phyloP scores from a whole-genome alignment of 2,888 invertebrate genomes.

The Catocala sponsa region DNA sequence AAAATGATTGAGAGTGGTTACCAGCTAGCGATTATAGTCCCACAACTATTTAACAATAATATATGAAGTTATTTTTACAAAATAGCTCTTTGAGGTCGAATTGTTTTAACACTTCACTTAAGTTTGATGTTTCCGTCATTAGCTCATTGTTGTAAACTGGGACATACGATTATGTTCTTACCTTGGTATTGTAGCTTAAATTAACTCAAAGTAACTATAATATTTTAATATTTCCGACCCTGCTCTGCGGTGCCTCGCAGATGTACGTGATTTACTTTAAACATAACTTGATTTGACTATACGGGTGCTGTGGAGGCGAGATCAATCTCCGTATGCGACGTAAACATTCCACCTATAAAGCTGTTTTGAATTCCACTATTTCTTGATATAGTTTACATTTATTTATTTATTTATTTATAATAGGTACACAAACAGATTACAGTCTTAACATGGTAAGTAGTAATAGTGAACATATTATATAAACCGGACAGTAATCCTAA shows the following conservation, averaged over 20 bases:
- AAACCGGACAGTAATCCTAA: too few species aligned
- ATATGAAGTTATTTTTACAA: slow-evolving; percentile 9
- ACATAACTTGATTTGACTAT: slow-evolving; percentile 22
- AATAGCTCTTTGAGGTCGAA: slow-evolving; percentile 11
- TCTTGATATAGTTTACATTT: too few species aligned
- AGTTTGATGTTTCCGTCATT: slow-evolving; percentile 38
- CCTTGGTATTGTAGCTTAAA: slow-evolving; percentile 48
- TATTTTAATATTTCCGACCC: slow-evolving; percentile 61
- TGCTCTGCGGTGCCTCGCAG: slow-evolving; percentile 49
- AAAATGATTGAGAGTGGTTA: too few species aligned
- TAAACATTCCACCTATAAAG: too few species aligned
- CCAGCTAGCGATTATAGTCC: neutral
- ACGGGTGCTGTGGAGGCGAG: neutral
- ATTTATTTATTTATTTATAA: too few species aligned
- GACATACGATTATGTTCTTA: slow-evolving; percentile 50
- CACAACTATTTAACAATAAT: neutral
- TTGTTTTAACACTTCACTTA: slow-evolving; percentile 28
- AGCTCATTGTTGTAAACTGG: slow-evolving; percentile 48
- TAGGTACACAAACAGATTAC: too few species aligned
- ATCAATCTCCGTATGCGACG: too few species aligned
- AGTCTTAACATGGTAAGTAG: too few species aligned
- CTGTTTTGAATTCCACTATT: too few species aligned
- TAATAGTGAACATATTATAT: too few species aligned
- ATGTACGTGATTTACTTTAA: slow-evolving; percentile 50
- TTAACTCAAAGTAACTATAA: slow-evolving; percentile 36